Conservation (phyloP, 2,113 vertebrate species). For the Cinclus mexicanus region DNA sequence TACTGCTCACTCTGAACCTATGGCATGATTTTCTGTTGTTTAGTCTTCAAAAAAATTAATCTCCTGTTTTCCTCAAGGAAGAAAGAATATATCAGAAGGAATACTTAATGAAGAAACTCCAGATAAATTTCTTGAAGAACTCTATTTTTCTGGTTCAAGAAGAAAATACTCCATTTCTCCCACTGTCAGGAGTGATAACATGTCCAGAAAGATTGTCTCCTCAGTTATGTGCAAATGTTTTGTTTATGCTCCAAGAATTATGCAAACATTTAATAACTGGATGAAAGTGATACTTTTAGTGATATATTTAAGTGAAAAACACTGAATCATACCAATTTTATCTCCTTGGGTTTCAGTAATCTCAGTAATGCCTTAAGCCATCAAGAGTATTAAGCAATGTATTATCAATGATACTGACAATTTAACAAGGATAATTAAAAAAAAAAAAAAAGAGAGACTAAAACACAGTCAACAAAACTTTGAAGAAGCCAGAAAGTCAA, state of each 20-base stretch:
- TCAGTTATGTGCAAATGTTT: neutral
- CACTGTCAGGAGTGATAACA: neutral
- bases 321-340: neutral
- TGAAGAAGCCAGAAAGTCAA: neutral
- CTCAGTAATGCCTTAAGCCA: neutral
- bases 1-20: neutral
- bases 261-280: neutral
- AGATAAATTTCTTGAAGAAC: neutral
- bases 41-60: neutral
- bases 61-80: neutral
- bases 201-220: neutral
- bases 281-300: neutral
- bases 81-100: neutral
- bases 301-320: neutral
- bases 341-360: neutral
- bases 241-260: neutral
- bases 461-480: neutral
- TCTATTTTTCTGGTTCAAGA: neutral
- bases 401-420: neutral
- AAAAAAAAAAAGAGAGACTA: neutral
- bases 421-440: neutral
- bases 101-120: neutral
- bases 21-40: neutral
- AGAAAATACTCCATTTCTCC: neutral
- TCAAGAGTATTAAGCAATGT: neutral